A percentile compares a stretch with the other conserved stretches of the same genome.
These are phyloP conservation scores for Orbicella faveolata DNA, from an alignment of 64 coral and sea anemone genomes.

Conservation along the genomic window DNA sequence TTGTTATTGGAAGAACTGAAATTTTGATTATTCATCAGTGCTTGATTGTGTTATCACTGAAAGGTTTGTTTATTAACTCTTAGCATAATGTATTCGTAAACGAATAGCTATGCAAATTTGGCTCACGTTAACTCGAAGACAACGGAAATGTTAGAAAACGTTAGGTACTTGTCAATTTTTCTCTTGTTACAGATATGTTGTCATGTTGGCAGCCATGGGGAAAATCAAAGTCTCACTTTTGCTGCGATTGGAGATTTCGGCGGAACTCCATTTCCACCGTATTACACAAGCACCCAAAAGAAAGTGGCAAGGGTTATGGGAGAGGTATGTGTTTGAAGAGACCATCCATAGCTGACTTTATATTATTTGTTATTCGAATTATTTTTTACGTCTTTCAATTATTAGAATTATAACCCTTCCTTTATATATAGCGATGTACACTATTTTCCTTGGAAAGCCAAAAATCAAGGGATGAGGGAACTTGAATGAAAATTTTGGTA, in stretches of 20 bases:
- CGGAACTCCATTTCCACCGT: constrained; percentile 47
- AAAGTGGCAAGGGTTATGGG: constrained; percentile 68
- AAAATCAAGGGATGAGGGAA: no score
- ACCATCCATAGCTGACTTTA: not conserved
- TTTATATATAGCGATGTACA: no score
- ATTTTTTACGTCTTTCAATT: no score
- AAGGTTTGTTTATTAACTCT: not conserved
- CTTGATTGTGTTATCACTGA: no score
- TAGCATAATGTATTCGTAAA: no score
- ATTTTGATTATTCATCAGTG: no score
- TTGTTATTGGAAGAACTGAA: not conserved
- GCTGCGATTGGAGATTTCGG: constrained; percentile 84
- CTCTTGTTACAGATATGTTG: constrained; percentile 38
- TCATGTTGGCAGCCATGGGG: not conserved
- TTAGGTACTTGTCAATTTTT: constrained; percentile 27
- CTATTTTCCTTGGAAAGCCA: no score
- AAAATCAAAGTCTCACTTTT: constrained; percentile 48
- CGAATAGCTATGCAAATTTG: not conserved
- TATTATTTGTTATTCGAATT: no score
- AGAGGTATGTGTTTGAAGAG: constrained; percentile 35
- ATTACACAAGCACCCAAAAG: constrained; percentile 57
- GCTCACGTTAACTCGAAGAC: not conserved
- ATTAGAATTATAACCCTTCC: no score
- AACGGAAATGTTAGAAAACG: not conserved
- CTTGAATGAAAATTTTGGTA: no score